Evolutionary conservation across 2,113 vertebrate species (phyloP).

Genomic region (Microtus oregoni): DNA sequence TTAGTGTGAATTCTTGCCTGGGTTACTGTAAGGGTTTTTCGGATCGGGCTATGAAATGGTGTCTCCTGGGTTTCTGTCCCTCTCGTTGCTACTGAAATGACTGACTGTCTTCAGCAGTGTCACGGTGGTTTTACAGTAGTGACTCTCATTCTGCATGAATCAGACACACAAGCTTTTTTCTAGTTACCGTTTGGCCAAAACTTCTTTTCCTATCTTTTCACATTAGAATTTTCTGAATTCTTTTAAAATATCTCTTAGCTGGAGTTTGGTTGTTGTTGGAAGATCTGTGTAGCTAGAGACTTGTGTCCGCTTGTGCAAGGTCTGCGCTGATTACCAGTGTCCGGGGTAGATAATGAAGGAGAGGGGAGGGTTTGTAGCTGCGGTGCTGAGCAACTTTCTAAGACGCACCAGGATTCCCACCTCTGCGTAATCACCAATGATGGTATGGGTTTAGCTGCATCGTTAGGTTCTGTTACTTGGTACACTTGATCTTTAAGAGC

Average conservation of each 20-base stretch:
- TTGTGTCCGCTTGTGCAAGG: too few species aligned
- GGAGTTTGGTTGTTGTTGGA: neutral
- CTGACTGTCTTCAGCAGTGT: neutral
- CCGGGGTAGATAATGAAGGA: neutral
- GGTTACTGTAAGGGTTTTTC: constrained; percentile 20
- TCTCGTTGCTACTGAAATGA: neutral
- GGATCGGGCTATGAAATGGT: neutral
- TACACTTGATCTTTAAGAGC: neutral
- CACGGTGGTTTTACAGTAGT: neutral
- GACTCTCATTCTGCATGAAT: neutral
- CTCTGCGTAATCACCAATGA: neutral
- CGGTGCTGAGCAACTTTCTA: neutral
- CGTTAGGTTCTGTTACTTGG: neutral
- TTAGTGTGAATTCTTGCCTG: neutral
- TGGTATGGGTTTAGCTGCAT: neutral
- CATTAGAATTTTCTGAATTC: neutral
- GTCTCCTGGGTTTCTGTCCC: constrained; percentile 13
- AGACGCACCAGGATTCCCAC: neutral
- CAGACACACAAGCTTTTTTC: neutral
- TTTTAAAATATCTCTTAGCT: neutral
- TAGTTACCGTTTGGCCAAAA: neutral
- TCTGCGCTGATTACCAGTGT: neutral
- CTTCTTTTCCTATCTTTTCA: neutral
- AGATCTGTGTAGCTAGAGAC: neutral
- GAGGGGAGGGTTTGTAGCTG: neutral